Evolutionary conservation across 2,888 invertebrate genomes (phyloP).

Genomic region (Catotricha subobsoleta): DNA sequence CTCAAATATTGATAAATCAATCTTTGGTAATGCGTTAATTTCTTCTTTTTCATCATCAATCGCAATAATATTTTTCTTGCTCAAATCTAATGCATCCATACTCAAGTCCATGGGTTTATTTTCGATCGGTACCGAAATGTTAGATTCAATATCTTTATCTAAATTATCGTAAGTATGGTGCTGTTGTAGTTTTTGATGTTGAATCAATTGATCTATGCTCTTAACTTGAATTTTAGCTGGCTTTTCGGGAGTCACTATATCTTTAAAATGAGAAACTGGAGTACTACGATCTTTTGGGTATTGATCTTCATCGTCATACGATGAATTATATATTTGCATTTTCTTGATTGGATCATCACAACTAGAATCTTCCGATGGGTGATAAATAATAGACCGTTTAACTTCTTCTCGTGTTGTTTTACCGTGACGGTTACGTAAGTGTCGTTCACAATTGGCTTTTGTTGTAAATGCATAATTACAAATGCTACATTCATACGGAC

Average conservation of each 20-base stretch:
- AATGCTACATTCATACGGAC: constrained; percentile 86
- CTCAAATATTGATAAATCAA: constrained; percentile 29
- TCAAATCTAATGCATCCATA: constrained; percentile 66
- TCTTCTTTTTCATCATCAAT: constrained; percentile 15
- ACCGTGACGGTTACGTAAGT: constrained; percentile 77
- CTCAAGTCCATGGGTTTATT: constrained; percentile 55
- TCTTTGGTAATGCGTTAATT: constrained; percentile 7
- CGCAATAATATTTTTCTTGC: constrained; percentile 40
- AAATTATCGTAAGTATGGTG: constrained; percentile 28
- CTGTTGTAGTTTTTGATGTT: constrained; percentile 35
- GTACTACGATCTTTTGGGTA: constrained; percentile 25
- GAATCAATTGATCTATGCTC: constrained; percentile 40
- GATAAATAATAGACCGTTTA: constrained; percentile 71
- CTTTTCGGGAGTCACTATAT: constrained; percentile 29
- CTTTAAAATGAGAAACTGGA: constrained; percentile 32
- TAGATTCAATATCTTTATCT: constrained; percentile 14
- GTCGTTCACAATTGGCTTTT: constrained; percentile 92
- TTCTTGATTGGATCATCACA: constrained; percentile 48
- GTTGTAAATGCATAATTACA: constrained; percentile 95
- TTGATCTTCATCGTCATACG: constrained; percentile 22
- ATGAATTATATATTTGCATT: constrained; percentile 35
- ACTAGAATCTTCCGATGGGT: constrained; percentile 69
- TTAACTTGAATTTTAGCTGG: constrained; percentile 41
- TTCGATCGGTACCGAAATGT: constrained; percentile 13
- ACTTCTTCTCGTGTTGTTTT: constrained; percentile 76